A percentile compares a stretch with the other conserved stretches of the same genome.
Evolutionary conservation across 1,140 invertebrate genomes (phyloP).

Genomic region (Ostrea edulis): DNA sequence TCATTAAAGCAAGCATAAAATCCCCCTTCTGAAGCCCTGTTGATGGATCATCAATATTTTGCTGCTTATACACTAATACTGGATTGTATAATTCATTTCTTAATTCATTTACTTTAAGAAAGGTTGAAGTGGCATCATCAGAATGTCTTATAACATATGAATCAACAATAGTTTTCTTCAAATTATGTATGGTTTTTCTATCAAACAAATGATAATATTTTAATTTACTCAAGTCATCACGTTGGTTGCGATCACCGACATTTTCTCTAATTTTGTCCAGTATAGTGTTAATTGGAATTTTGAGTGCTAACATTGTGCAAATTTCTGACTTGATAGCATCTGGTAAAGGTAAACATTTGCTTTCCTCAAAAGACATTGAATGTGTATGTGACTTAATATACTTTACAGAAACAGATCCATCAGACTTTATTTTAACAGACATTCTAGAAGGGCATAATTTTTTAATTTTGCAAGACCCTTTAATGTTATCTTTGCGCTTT

Average conservation of each 20-base stretch:
- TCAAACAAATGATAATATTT: constrained; percentile 42
- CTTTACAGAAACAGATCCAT: background rate
- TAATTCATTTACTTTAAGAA: background rate
- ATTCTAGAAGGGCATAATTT: constrained; percentile 1
- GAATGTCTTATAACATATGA: background rate
- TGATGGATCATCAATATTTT: background rate
- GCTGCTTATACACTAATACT: constrained; percentile 26
- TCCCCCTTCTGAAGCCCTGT: background rate
- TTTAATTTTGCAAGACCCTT: background rate
- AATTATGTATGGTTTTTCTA: constrained; percentile 34
- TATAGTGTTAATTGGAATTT: constrained; percentile 9
- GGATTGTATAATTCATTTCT: background rate
- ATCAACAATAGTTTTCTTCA: constrained; percentile 19
- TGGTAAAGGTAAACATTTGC: background rate
- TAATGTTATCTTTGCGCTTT: background rate
- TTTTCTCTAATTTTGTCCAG: background rate
- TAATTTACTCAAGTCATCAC: constrained; percentile 9
- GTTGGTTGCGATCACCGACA: background rate
- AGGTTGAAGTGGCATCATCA: constrained; percentile 29
- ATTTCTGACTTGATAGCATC: background rate
- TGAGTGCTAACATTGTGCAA: background rate
- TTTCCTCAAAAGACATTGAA: background rate
- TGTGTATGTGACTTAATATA: too few species aligned
- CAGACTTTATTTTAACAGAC: background rate
- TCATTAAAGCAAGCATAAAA: constrained; percentile 14